Percentiles rank a stretch among this genome's conserved stretches.
Evolutionary conservation across 2,797 vertebrate genomes (phyloP).

Genomic region (Lemur catta): DNA sequence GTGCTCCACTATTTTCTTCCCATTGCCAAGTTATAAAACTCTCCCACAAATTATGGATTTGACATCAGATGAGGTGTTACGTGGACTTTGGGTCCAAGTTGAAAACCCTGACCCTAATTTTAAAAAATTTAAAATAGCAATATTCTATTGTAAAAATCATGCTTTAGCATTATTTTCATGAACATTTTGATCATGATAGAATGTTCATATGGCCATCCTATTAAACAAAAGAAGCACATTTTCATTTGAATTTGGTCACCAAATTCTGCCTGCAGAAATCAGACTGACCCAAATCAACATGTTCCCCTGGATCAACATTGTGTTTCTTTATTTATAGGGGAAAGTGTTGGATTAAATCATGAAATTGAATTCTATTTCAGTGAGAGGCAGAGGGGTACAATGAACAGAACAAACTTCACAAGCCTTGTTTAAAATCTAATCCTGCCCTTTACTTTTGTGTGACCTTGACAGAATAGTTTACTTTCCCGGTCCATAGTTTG

Average conservation of each 20-base stretch:
- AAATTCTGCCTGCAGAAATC: not conserved
- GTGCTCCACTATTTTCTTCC: not conserved
- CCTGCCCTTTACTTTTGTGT: not conserved
- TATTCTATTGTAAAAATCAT: not conserved
- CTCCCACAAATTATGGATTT: not conserved
- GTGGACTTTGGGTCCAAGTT: not conserved
- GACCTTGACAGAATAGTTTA: not conserved
- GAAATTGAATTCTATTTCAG: not conserved
- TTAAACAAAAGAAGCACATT: not conserved
- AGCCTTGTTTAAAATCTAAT: not conserved
- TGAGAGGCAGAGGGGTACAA: not conserved
- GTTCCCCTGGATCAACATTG: not conserved
- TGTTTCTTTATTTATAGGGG: not conserved
- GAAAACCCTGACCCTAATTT: not conserved
- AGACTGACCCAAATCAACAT: not conserved
- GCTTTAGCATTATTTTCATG: not conserved
- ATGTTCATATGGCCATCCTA: not conserved
- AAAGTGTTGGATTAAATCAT: not conserved
- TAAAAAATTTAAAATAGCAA: not conserved
- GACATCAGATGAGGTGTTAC: not conserved
- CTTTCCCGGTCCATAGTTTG: not conserved
- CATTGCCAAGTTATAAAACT: not conserved
- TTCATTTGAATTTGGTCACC: not conserved
- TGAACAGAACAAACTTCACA: not conserved
- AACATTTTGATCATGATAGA: not conserved